These are phyloP conservation scores for Cantharis rufa DNA, from an alignment of 2,888 invertebrate species.

Conservation along the genomic window DNA sequence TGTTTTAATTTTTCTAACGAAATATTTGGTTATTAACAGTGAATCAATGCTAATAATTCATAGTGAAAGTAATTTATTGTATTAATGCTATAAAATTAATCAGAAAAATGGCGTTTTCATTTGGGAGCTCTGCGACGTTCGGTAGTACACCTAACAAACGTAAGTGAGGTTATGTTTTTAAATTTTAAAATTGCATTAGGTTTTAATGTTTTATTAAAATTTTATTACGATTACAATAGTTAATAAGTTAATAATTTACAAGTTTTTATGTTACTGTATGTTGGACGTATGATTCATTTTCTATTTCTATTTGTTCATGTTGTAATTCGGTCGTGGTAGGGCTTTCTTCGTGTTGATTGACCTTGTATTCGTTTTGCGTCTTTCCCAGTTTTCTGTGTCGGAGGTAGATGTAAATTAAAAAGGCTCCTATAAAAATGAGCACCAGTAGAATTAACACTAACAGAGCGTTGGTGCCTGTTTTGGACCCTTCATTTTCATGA, in stretches of 20 bases:
- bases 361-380: background rate
- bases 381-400: background rate
- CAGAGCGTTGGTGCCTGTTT: background rate
- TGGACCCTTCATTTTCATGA: background rate
- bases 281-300: background rate
- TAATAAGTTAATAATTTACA: background rate
- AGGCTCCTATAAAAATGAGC: background rate
- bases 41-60: background rate
- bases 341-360: background rate
- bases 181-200: background rate
- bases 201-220: background rate
- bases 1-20: background rate
- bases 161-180: slow-evolving; percentile 34
- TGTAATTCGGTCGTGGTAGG: background rate
- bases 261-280: background rate
- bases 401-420: background rate
- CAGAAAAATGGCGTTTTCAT: slow-evolving; percentile 43
- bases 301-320: background rate
- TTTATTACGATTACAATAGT: background rate
- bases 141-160: slow-evolving; percentile 42
- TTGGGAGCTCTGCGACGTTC: slow-evolving; percentile 45
- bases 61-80: background rate
- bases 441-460: background rate
- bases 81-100: background rate
- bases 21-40: background rate